phyloP scores from a whole-genome alignment of 2,888 invertebrate genomes.

The Opisthograptis luteolata region DNA sequence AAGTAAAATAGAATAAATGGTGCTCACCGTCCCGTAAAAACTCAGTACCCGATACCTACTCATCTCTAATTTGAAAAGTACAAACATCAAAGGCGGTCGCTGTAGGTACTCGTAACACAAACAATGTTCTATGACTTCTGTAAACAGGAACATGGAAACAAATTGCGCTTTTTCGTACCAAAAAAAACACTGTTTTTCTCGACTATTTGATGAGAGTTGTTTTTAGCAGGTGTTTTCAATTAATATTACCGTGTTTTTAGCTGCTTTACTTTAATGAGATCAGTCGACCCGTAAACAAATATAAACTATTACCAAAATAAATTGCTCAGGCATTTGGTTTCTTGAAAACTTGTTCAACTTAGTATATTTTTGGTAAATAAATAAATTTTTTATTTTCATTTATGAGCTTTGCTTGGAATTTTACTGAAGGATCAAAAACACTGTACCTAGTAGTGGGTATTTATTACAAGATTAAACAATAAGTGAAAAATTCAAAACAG shows the following conservation, averaged over 20 bases:
- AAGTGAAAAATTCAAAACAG: no score
- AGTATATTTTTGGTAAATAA: no score
- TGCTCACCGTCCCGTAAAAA: slow-evolving; percentile 6
- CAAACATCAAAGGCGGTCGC: slow-evolving; percentile 35
- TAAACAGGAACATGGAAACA: slow-evolving; percentile 33
- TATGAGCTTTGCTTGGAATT: no score
- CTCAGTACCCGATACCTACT: slow-evolving; percentile 23
- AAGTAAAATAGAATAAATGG: slow-evolving; percentile 2
- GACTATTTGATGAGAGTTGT: slow-evolving; percentile 19
- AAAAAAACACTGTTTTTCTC: slow-evolving; percentile 29
- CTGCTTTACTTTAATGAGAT: no score
- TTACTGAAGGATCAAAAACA: no score
- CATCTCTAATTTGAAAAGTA: slow-evolving; percentile 37
- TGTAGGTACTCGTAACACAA: slow-evolving; percentile 36
- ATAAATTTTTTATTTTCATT: no score
- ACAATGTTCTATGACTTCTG: slow-evolving; percentile 37
- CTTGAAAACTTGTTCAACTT: no score
- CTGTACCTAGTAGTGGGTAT: no score
- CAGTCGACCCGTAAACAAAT: no score
- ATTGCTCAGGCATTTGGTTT: no score
- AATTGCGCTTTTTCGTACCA: slow-evolving; percentile 34
- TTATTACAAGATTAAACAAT: no score
- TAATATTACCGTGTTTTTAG: background rate
- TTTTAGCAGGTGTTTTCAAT: slow-evolving; percentile 17
- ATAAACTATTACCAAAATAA: no score